A percentile compares a stretch with the other conserved stretches of the same genome.
Conservation (phyloP, 92 coral and sea anemone species). For the Meandrina meandrites region DNA sequence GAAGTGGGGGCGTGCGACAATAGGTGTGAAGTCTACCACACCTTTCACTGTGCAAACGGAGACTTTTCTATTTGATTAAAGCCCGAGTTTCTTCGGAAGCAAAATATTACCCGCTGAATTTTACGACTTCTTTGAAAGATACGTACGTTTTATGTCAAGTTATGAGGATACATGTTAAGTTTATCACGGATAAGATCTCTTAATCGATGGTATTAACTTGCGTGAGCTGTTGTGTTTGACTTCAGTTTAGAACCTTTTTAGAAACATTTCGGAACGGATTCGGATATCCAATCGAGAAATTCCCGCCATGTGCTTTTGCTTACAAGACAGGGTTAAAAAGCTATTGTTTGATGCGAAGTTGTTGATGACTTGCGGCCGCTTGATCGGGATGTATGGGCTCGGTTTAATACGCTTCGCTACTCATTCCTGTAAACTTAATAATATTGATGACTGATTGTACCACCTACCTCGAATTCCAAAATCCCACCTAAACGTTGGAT, state of each 20-base stretch:
- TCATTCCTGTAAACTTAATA: slow-evolving; percentile 11
- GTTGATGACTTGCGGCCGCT: slow-evolving; percentile 10
- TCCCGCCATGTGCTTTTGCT: slow-evolving; percentile 18
- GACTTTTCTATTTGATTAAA: background rate
- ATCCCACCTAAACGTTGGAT: background rate
- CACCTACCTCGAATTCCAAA: slow-evolving; percentile 29
- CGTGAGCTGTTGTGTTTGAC: background rate
- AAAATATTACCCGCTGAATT: slow-evolving; percentile 1
- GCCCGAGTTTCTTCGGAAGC: background rate
- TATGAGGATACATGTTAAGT: background rate
- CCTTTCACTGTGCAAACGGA: slow-evolving; percentile 11
- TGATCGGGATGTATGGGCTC: slow-evolving; percentile 13
- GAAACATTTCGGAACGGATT: background rate
- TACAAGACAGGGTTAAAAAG: background rate
- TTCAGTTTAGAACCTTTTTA: background rate
- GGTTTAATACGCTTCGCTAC: slow-evolving; percentile 34
- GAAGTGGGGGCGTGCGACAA: slow-evolving; percentile 17
- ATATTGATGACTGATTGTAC: background rate
- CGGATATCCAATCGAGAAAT: background rate
- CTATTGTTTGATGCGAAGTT: background rate
- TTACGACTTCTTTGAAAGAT: background rate
- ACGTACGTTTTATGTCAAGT: background rate
- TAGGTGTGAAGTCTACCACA: slow-evolving; percentile 42
- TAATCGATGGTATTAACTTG: slow-evolving; percentile 5
- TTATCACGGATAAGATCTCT: slow-evolving; percentile 34